Evolutionary conservation across 2,888 invertebrate genomes (phyloP), one percentile per base, ranked within the genome.

Genomic region (Tricholauxania praeusta): DNA sequence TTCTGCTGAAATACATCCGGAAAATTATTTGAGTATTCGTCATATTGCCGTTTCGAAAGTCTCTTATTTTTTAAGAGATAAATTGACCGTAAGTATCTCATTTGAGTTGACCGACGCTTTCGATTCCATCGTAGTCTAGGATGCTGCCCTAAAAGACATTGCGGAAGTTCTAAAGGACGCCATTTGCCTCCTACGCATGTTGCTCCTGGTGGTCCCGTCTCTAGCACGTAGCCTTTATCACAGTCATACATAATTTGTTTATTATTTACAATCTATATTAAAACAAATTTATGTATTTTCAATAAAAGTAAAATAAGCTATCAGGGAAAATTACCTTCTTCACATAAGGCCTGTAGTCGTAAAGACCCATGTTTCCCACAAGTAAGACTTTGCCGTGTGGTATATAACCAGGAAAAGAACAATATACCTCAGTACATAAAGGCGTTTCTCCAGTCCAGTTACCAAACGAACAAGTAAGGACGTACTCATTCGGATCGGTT

Each of bases 171-270:
- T 77, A 91, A 90, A 0, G 98, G 98, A 77, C 96, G 95, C 98
- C 98, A 98, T 74, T 92, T 92, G 0, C 98, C 98, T 10, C 96
- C 96, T 39, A 98, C 92, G 81, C 98, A 98, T 0, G 98, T 98
- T 0, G 98, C 97, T 1, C 97, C 97, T 0, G 96, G 95, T 0
- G 96, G 94, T 2, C 98, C 98, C 78, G 93, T 93, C 32, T 93
- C 92, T 39, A 98, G 86, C 0, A 95, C 94, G 82, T 94, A 97
- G 0, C 97, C 97, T 82, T 95, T 94, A 79, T 97, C 94, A 83
- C 98, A 98, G 82, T 97, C 97, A 86, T 96, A 98, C 93, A 96
- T 95, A 72, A 97, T 96, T 87, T 97, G 97, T 80, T 96, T 95
- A 84, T 97, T 96, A 85, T 97, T 96, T 1, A 93, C 91, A 32